Evolutionary conservation across 2,113 vertebrate species (phyloP), one percentile per base, ranked within the genome.

Genomic region (Nymphicus hollandicus): DNA sequence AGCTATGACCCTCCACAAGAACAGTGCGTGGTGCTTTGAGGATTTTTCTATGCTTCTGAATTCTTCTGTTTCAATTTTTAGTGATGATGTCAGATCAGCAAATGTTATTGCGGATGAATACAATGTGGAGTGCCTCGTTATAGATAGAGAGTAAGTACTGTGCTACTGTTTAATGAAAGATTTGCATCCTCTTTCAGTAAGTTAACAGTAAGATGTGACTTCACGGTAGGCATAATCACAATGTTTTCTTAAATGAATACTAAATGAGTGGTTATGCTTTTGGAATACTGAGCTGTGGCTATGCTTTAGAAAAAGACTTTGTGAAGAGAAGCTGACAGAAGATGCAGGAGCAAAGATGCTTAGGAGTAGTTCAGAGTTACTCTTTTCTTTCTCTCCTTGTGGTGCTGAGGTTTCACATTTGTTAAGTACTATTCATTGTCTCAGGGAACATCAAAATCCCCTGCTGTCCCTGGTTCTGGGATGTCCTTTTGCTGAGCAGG

Each of bases 81-180:
- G 99, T 95, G 99, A 99, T 72, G 99, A 99, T 35, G 98, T 99
- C 72, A 98, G 99, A 47, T 99, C 99, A 29, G 99, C 99, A 81
- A 99, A 99, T 41, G 98, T 99, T 39, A 98, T 99, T 95, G 99
- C 98, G 37, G 98, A 97, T 52, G 98, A 99, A 94, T 97, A 99
- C 81, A 98, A 98, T 46, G 99, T 99, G 11, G 98, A 99, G 6
- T 99, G 99, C 95, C 98, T 99, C 20, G 98, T 99, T 49, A 98
- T 99, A 95, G 99, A 99, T 64, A 98, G 99, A 98, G 99, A 99
- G 99, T 99, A 95, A 99, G 99, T 99, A 91, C 24, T 4, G 29
- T 27, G 33, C 11, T 39, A 4, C 33, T 41, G 47, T 56, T 43
- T 6, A 55, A 28, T 56, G 35, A 71, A 65, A 39, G 61, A 22